These are phyloP conservation scores for Podargus strigoides DNA, from an alignment of 2,797 vertebrate genomes.

Conservation along the genomic window DNA sequence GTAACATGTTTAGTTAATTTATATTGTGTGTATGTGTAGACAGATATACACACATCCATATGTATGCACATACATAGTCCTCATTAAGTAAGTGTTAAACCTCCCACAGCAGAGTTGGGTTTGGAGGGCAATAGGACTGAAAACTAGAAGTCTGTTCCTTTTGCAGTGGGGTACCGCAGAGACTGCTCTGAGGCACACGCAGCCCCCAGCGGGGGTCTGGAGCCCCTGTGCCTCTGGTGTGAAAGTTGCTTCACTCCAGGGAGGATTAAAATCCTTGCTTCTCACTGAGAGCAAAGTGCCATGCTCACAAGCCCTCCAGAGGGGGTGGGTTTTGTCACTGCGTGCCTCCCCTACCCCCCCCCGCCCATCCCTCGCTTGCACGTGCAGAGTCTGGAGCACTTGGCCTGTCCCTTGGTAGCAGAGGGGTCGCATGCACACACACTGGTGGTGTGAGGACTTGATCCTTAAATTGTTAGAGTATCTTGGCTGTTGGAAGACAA, in stretches of 20 bases:
- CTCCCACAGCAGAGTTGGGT: background rate
- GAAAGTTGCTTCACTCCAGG: background rate
- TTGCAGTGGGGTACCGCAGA: background rate
- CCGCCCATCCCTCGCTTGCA: background rate
- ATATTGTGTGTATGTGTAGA: constrained; percentile 35
- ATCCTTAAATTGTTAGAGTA: background rate
- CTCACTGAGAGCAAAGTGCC: background rate
- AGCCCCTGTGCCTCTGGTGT: background rate
- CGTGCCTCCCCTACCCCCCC: too few relatives aligned
- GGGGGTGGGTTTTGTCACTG: accelerated
- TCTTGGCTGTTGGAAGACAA: background rate
- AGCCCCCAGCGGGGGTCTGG: background rate
- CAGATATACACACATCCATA: constrained; percentile 57
- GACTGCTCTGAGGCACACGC: background rate
- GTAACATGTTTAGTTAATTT: constrained; percentile 61
- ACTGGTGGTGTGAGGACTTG: accelerated
- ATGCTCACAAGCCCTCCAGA: accelerated
- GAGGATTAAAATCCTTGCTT: background rate
- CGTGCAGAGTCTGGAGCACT: accelerated
- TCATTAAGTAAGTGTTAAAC: constrained; percentile 53
- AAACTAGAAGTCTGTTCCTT: background rate
- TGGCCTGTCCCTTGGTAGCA: background rate
- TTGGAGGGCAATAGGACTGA: background rate
- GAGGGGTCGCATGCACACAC: background rate
- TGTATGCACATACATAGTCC: constrained; percentile 39